Base-by-base conservation (phyloP, 1,140 invertebrate genomes). In the Drosophila trapezifrons region DNA sequence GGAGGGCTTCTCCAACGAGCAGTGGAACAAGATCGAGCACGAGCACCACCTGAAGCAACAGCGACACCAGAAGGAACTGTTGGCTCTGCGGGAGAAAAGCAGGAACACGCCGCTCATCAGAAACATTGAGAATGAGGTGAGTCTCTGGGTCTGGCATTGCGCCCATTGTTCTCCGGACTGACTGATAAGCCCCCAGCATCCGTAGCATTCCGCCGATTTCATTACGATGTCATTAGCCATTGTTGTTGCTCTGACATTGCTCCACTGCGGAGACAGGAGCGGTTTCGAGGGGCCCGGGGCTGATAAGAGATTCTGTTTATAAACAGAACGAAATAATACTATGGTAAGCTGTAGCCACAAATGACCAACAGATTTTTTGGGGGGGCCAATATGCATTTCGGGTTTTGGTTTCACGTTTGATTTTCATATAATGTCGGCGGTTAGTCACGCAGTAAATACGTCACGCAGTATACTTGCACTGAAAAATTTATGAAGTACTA, bases 1-100 rank as follows among this genome's bases (percentile, higher is more conserved):
- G 17, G 78, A 67, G 32, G 60, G 43, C n/a, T 84, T 71, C 66
- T 80, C 80, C 49, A 78, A 81, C 25, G 86, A 85, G 10, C 74
- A 84, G 57, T 90, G 84, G 86, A 89, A 89, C 43, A 90, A 87
- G 42, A 80, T 90, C 38, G 64, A 87, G 58, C 76, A 83, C 51
- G 74, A 80, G 4, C 80, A 85, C 42, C 69, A 80, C 9, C 20
- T 87, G 15, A 63, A 57, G 38, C 77, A 87, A 54, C 83, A 87
- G 69, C 65, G 77, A 17, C 85, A 85, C 55, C 84, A 87, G 29
- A 89, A 79, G 66, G 83, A 86, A 18, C 25, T 86, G 0, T 18
- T 76, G 45, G 84, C 71, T 0, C 15, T 86, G 29, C 63, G 84
- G 2, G 79, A 79, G 35, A 79, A 58, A 13, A 86, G 54, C 63